Percentiles rank a stretch among this genome's conserved stretches.
These are phyloP conservation scores for Hirtodrosophila cameraria DNA, from an alignment of 2,888 invertebrate genomes.

Conservation along the genomic window DNA sequence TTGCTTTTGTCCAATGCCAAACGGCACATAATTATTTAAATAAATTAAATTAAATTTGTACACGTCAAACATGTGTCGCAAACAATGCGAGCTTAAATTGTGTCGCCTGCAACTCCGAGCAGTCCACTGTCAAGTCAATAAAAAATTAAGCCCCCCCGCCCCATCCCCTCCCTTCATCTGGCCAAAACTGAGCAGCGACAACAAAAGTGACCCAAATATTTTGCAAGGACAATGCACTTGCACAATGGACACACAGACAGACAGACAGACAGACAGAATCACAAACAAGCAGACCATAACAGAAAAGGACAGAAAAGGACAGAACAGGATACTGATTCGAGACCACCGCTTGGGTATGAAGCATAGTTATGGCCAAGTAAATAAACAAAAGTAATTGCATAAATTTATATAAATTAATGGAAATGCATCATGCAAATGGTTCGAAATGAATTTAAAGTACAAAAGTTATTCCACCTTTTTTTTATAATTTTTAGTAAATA, in stretches of 20 bases:
- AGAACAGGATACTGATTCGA: slow-evolving; percentile 29
- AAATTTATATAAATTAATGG: slow-evolving; percentile 78
- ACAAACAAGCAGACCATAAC: slow-evolving; percentile 10
- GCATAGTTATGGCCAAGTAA: slow-evolving; percentile 66
- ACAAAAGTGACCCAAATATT: slow-evolving; percentile 79
- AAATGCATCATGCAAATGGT: slow-evolving; percentile 71
- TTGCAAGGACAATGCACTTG: slow-evolving; percentile 77
- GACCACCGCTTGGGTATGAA: slow-evolving; percentile 30
- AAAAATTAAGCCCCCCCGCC: slow-evolving; percentile 61
- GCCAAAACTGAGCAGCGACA: slow-evolving; percentile 72
- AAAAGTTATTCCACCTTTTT: slow-evolving; percentile 53
- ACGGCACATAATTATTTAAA: slow-evolving; percentile 76
- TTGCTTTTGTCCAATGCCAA: slow-evolving; percentile 56
- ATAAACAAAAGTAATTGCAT: slow-evolving; percentile 79
- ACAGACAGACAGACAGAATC: slow-evolving; percentile 7
- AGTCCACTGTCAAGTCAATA: slow-evolving; percentile 72
- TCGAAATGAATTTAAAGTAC: slow-evolving; percentile 67
- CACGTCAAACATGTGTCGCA: slow-evolving; percentile 80
- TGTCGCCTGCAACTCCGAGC: slow-evolving; percentile 39
- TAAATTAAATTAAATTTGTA: slow-evolving; percentile 80
- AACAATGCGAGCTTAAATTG: slow-evolving; percentile 76
- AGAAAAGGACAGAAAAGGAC: slow-evolving; percentile 22
- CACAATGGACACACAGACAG: slow-evolving; percentile 52
- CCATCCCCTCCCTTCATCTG: slow-evolving; percentile 1
- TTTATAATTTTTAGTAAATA: slow-evolving; percentile 14